phyloP scores from a whole-genome alignment of 2,797 vertebrate genomes.

The Emydoidea blandingii region DNA sequence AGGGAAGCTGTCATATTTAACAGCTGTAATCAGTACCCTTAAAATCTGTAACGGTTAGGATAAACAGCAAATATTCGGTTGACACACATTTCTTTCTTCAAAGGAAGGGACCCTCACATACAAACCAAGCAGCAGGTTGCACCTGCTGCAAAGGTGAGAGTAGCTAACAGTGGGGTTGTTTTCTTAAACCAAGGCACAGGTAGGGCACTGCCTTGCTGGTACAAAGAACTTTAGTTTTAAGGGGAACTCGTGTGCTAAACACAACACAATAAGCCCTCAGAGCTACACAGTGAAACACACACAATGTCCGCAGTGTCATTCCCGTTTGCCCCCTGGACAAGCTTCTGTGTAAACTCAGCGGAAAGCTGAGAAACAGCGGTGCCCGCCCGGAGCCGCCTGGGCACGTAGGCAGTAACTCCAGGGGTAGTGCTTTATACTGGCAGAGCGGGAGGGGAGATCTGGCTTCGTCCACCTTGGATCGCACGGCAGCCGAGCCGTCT shows the following conservation, averaged over 20 bases:
- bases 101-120: no score
- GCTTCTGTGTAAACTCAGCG: neutral
- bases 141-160: neutral
- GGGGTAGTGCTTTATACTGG: neutral
- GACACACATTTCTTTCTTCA: neutral
- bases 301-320: accelerated
- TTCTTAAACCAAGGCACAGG: neutral
- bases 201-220: no score
- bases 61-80: neutral
- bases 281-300: neutral
- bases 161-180: neutral
- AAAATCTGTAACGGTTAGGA: neutral
- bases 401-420: no score
- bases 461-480: no score
- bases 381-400: neutral
- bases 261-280: neutral
- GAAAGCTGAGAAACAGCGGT: no score
- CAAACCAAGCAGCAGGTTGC: neutral
- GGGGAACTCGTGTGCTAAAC: no score
- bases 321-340: accelerated
- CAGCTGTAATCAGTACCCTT: neutral
- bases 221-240: no score
- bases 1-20: neutral
- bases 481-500: no score
- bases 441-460: no score